Base-by-base conservation (phyloP, 1,140 invertebrate species). In the Zophobas atratus region DNA sequence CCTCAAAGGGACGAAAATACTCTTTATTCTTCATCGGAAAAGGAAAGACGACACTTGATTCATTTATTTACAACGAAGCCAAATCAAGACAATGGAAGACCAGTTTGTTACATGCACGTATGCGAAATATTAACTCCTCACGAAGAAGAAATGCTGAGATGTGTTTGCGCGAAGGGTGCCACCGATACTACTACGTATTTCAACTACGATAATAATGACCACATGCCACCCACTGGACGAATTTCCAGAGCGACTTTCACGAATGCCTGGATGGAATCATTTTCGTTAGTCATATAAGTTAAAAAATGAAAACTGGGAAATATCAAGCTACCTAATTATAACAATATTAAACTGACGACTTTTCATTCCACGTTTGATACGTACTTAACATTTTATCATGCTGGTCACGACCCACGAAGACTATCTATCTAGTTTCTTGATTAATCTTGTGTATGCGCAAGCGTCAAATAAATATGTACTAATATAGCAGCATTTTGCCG, bases 91-190 rank as follows among this genome's bases (percentile, higher is more conserved):
- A 78, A 56, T n/a, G 67, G 78, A n/a, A 74, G 74, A 77, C 48
- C 70, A 43, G 53, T 60, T 32, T 79, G 74, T 20, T 77, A 77
- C 41, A 75, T 82, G 38, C 55, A 80, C 39, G 51, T 82, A 6
- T 76, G 53, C 6, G 77, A 80, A 56, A 49, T 82, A n/a, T 60
- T 80, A 8, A 63, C 57, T 5, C 76, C 81, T 1, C 57, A 71
- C 0, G 81, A 82, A 48, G 81, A 82, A 57, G 80, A 81, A 46
- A 79, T 81, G 63, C 39, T 82, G 35, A 70, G 78, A 53, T 80
- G 78, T 43, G 72, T 77, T 2, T 81, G 80, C 56, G 80, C 81
- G 2, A 81, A 79, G 57, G 80, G 81, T 6, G 49, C 70, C 41
- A 51, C 74, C 8, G 63, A 56, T 56, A 49, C 70, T 39, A 78